Percentiles rank a stretch among this genome's conserved stretches.
Conservation (phyloP, 2,113 vertebrate species). For the Vidua macroura region DNA sequence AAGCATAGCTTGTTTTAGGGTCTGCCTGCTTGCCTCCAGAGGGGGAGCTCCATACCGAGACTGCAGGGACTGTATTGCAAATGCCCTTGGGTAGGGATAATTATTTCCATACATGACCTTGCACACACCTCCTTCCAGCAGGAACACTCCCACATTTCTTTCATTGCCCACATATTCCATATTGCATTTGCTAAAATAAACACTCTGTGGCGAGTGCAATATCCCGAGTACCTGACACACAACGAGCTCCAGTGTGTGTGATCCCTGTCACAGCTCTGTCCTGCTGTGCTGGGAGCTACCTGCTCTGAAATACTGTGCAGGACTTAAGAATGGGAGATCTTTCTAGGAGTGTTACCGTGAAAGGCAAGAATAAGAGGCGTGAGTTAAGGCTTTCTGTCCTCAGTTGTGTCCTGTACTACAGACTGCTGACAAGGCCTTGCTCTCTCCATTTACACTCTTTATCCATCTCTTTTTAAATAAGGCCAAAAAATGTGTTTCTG, state of each 20-base stretch:
- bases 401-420: neutral
- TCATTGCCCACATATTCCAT: neutral
- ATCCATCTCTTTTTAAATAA: neutral
- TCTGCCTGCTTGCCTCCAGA: neutral
- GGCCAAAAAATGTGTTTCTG: neutral
- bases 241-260: accelerated
- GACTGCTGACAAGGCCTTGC: neutral
- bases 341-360: neutral
- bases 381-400: neutral
- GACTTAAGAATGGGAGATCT: neutral
- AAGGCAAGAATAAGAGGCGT: neutral
- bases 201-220: neutral
- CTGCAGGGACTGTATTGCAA: neutral
- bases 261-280: neutral
- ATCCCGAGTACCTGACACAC: accelerated
- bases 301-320: neutral
- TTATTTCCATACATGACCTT: neutral
- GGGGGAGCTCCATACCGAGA: neutral
- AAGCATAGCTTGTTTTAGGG: neutral
- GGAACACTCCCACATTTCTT: neutral
- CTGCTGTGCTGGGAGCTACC: neutral
- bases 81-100: neutral
- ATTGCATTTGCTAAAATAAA: neutral
- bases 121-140: neutral
- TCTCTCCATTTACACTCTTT: neutral